Evolutionary conservation across 1,140 invertebrate genomes (phyloP).

Genomic region (Apis dorsata): DNA sequence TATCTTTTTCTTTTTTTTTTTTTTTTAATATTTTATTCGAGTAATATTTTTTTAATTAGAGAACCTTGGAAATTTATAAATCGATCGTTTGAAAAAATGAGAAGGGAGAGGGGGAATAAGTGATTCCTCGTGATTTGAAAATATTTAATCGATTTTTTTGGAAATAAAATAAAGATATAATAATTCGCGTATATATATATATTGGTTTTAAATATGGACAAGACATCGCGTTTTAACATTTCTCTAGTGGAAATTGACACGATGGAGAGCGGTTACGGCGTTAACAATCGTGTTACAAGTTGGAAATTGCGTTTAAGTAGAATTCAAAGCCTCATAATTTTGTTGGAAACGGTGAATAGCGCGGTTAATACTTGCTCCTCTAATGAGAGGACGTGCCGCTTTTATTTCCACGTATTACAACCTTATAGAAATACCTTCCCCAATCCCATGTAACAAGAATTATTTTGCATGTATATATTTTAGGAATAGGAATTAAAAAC

Average conservation of each 20-base stretch:
- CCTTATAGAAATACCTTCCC: background rate
- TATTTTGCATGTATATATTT: background rate
- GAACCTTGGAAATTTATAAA: no score
- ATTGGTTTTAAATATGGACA: background rate
- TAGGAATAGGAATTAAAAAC: no score
- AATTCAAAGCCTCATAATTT: conserved; percentile 8
- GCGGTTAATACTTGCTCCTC: background rate
- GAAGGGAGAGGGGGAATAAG: no score
- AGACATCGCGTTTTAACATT: no score
- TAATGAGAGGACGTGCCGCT: background rate
- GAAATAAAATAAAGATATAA: background rate
- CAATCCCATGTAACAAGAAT: conserved; percentile 6
- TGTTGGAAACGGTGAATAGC: background rate
- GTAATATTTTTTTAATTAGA: no score
- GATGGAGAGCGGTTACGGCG: background rate
- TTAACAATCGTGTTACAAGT: background rate
- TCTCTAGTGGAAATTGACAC: background rate
- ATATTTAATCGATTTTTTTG: background rate
- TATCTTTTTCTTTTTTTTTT: no score
- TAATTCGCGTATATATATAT: background rate
- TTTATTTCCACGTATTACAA: conserved; percentile 5
- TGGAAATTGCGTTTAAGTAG: conserved; percentile 10
- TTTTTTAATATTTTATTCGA: no score
- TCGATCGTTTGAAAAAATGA: no score
- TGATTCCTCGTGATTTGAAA: no score